Percentiles rank a stretch among this genome's conserved stretches.
Conservation (phyloP, 2,888 invertebrate genomes). For the Athalia rosae region DNA sequence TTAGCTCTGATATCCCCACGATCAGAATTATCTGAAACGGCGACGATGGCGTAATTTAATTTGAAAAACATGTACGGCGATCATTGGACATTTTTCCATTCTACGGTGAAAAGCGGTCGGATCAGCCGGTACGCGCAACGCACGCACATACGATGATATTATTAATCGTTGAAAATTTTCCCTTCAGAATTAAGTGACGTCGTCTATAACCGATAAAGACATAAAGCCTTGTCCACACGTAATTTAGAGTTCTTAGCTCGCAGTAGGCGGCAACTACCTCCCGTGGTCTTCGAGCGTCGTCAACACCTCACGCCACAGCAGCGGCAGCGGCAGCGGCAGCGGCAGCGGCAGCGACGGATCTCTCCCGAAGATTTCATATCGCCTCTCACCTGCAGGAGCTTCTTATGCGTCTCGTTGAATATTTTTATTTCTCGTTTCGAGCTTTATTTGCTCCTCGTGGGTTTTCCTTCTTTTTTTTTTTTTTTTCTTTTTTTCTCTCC, state of each 20-base stretch:
- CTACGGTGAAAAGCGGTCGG: too few species aligned
- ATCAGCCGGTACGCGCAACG: too few species aligned
- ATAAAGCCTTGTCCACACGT: conserved; percentile 70
- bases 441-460: background rate
- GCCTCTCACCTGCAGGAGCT: background rate
- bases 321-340: conserved; percentile 1
- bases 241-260: conserved; percentile 72
- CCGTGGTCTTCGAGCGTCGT: conserved; percentile 58
- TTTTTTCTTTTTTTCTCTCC: conserved; percentile 12
- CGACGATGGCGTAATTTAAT: background rate
- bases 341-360: conserved; percentile 18
- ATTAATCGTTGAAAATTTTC: background rate
- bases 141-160: background rate
- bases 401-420: too few species aligned
- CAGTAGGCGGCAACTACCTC: conserved; percentile 71
- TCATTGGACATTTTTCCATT: too few species aligned
- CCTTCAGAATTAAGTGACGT: conserved; percentile 46
- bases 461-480: conserved; percentile 26
- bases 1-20: too few species aligned
- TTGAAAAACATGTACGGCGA: background rate
- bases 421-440: too few species aligned
- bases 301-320: conserved; percentile 38
- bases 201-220: conserved; percentile 69
- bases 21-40: background rate
- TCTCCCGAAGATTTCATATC: conserved; percentile 41